Conservation (phyloP, 2,797 vertebrate genomes). For the Sorex maritimensis region DNA sequence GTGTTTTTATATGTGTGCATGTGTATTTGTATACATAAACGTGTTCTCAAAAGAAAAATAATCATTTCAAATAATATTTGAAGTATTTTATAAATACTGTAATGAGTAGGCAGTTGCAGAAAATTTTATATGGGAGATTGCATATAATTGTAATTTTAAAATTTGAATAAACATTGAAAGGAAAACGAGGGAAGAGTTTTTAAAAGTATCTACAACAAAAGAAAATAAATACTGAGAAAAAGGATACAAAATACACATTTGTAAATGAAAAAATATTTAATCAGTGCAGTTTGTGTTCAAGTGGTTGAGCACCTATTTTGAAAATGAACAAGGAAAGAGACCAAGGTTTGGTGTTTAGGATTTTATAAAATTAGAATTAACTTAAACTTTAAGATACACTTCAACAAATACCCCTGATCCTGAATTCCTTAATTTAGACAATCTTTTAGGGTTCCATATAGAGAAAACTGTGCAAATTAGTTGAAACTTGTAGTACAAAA, state of each 20-base stretch:
- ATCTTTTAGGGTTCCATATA: neutral
- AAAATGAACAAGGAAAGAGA: neutral
- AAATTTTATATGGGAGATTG: neutral
- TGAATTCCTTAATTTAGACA: constrained; percentile 14
- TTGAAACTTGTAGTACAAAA: constrained; percentile 32
- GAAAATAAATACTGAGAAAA: constrained; percentile 24
- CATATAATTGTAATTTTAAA: neutral
- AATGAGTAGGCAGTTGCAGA: neutral
- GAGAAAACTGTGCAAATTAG: neutral
- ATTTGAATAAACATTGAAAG: neutral
- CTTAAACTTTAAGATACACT: neutral
- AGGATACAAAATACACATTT: neutral
- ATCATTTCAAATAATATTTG: neutral
- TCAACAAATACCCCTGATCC: neutral
- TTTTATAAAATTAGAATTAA: constrained; percentile 30
- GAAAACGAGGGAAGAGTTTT: neutral
- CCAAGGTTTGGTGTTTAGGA: neutral
- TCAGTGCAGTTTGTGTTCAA: neutral
- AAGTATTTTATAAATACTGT: constrained; percentile 36
- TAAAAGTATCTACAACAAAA: neutral
- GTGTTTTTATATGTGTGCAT: neutral
- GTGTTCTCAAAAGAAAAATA: neutral
- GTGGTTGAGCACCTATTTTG: neutral
- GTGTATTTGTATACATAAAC: neutral
- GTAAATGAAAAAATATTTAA: neutral